These are phyloP conservation scores for Butorides virescens DNA, from an alignment of 2,113 vertebrate genomes.

Conservation along the genomic window DNA sequence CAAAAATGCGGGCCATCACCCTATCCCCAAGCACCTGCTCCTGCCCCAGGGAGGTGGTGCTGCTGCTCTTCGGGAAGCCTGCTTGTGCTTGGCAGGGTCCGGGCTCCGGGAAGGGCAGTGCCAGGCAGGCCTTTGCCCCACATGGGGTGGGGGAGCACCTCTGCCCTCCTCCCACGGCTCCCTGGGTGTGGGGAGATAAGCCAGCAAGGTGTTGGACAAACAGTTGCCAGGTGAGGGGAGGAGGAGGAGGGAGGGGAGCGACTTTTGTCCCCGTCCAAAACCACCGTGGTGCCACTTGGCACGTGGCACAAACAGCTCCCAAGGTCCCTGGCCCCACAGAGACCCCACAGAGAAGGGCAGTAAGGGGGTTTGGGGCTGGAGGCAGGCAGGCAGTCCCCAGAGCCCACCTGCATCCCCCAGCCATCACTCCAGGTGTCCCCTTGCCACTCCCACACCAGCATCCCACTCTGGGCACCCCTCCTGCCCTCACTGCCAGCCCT, in stretches of 20 bases:
- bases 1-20: not conserved
- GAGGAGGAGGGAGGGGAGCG: constrained; percentile 31
- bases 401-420: not conserved
- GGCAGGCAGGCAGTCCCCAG: rapidly evolving
- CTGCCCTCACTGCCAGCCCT: not conserved
- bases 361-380: not conserved
- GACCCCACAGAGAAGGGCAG: not conserved
- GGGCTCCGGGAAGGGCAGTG: not conserved
- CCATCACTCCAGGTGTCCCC: not conserved
- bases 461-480: not conserved
- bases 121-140: constrained; percentile 62
- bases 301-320: not conserved
- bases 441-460: not conserved
- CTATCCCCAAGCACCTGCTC: not conserved
- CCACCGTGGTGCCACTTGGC: not conserved
- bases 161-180: constrained; percentile 33
- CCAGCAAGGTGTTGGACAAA: constrained; percentile 56
- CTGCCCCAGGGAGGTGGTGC: rapidly evolving
- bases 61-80: not conserved
- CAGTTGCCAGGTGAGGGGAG: constrained; percentile 14
- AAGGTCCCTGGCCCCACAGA: rapidly evolving
- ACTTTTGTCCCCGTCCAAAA: constrained; percentile 39
- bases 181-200: constrained; percentile 65
- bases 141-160: not conserved
- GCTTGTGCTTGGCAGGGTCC: not conserved